Percentiles rank a stretch among this genome's conserved stretches.
These are phyloP conservation scores for Dascyllus trimaculatus DNA, from an alignment of 2,113 vertebrate genomes.

Conservation along the genomic window DNA sequence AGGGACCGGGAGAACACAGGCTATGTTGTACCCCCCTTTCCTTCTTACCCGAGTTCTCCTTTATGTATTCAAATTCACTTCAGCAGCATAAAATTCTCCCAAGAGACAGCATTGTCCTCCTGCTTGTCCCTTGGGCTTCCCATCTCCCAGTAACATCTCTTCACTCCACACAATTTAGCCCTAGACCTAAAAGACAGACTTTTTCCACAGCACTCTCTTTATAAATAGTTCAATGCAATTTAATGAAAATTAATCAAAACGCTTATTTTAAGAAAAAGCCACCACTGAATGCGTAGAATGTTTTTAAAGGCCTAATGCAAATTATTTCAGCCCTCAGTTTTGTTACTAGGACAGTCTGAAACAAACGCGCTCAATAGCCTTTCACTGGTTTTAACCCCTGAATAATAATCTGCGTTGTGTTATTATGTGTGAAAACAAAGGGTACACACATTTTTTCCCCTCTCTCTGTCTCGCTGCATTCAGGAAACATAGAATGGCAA, in stretches of 20 bases:
- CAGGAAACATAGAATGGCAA: slow-evolving; percentile 65
- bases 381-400: slow-evolving; percentile 73
- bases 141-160: slow-evolving; percentile 81
- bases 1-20: slow-evolving; percentile 76
- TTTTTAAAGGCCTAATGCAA: slow-evolving; percentile 74
- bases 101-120: slow-evolving; percentile 84
- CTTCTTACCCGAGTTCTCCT: slow-evolving; percentile 76
- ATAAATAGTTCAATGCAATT: slow-evolving; percentile 76
- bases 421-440: slow-evolving; percentile 81
- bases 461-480: slow-evolving; percentile 69
- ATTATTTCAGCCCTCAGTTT: slow-evolving; percentile 64
- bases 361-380: slow-evolving; percentile 80
- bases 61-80: slow-evolving; percentile 87
- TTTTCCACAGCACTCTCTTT: slow-evolving; percentile 55
- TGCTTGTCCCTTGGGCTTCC: slow-evolving; percentile 82
- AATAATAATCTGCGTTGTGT: slow-evolving; percentile 82
- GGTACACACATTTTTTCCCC: slow-evolving; percentile 59
- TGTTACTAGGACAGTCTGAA: slow-evolving; percentile 63
- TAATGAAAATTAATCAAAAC: slow-evolving; percentile 84
- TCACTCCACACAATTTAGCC: slow-evolving; percentile 77
- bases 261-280: slow-evolving; percentile 65
- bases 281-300: slow-evolving; percentile 73
- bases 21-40: slow-evolving; percentile 70
- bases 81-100: slow-evolving; percentile 86
- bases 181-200: slow-evolving; percentile 69